phyloP scores from a whole-genome alignment of 1,140 invertebrate genomes.

The Laodelphax striatellus region DNA sequence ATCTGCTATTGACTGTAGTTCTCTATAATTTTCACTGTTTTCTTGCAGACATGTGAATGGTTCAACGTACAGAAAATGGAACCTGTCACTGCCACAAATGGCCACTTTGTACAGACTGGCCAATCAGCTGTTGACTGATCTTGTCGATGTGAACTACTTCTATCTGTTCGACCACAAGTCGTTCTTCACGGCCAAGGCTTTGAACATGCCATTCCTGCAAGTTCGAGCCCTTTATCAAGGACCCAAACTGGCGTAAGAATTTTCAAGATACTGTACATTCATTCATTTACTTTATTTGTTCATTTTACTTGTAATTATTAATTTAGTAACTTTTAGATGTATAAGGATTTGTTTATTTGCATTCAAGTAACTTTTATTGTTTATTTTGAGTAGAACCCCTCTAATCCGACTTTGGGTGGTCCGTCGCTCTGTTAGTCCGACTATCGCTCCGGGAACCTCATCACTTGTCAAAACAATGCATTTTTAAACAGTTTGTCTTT shows the following conservation, averaged over 20 bases:
- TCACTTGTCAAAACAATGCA: too few relatives aligned
- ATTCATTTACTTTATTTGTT: not conserved
- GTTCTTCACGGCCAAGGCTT: constrained; percentile 98
- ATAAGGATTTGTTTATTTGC: too few relatives aligned
- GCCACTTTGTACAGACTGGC: constrained; percentile 94
- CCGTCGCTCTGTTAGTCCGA: too few relatives aligned
- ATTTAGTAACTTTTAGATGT: too few relatives aligned
- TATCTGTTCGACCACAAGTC: constrained; percentile 99
- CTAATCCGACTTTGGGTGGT: too few relatives aligned
- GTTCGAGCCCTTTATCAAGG: constrained; percentile 98
- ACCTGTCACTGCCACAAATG: constrained; percentile 89
- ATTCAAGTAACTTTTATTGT: too few relatives aligned
- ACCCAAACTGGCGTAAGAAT: constrained; percentile 75
- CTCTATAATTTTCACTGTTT: not conserved
- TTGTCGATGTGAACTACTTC: constrained; percentile 98
- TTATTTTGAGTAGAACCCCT: too few relatives aligned
- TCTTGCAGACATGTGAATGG: constrained; percentile 84
- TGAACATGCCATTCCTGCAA: constrained; percentile 99
- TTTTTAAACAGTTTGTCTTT: too few relatives aligned
- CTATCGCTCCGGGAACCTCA: too few relatives aligned
- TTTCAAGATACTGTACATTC: not conserved
- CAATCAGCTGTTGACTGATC: constrained; percentile 95
- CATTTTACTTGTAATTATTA: too few relatives aligned
- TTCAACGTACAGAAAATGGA: constrained; percentile 92
- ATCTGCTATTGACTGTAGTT: too few relatives aligned